Percentiles rank a stretch among this genome's conserved stretches.
phyloP scores from a whole-genome alignment of 1,140 invertebrate species.

The Tribolium castaneum region DNA sequence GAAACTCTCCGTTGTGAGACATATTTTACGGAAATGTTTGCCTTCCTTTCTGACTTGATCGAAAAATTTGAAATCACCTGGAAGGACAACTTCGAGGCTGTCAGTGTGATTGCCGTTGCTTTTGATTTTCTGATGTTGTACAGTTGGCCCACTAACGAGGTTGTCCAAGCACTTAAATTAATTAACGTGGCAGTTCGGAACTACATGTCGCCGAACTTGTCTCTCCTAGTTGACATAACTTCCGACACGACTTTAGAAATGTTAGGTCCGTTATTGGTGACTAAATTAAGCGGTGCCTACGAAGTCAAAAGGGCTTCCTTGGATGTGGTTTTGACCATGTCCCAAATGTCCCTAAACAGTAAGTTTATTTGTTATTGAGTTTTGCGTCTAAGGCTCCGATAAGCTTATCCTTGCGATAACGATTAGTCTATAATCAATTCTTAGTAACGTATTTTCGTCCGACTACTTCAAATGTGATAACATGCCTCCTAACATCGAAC shows the following conservation, averaged over 20 bases:
- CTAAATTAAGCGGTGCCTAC: neutral
- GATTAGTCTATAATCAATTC: neutral
- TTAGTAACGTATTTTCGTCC: conserved; percentile 5
- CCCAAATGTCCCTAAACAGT: neutral
- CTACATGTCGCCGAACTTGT: neutral
- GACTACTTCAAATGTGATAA: neutral
- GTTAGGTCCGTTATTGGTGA: neutral
- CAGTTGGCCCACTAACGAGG: conserved; percentile 59
- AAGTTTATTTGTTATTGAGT: neutral
- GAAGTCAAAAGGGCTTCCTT: neutral
- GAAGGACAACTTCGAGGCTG: conserved; percentile 75
- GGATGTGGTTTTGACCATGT: neutral
- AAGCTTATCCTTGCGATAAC: neutral
- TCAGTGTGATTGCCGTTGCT: conserved; percentile 65
- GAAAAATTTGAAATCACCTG: conserved; percentile 77
- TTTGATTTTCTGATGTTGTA: conserved; percentile 61
- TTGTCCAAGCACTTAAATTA: conserved; percentile 35
- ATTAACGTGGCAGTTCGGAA: neutral
- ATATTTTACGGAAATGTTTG: conserved; percentile 69
- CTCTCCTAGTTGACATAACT: neutral
- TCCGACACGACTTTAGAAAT: neutral
- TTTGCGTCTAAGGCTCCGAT: neutral
- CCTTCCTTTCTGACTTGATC: conserved; percentile 71
- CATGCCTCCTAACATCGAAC: neutral
- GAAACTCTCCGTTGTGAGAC: neutral